These are phyloP conservation scores for Beris morrisii DNA, from an alignment of 2,888 invertebrate species.

Conservation along the genomic window DNA sequence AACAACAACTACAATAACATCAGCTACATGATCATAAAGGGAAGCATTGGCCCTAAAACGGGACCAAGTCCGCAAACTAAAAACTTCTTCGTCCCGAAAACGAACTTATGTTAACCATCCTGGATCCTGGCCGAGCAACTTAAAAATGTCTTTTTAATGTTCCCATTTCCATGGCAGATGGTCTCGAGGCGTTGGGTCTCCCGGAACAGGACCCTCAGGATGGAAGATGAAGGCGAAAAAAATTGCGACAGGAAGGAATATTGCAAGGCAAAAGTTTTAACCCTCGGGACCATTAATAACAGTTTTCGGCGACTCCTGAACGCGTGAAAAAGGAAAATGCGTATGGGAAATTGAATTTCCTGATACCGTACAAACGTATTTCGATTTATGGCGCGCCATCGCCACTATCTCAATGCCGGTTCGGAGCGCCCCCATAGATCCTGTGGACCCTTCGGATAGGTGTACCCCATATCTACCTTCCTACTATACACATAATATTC, in stretches of 20 bases:
- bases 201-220: constrained; percentile 8
- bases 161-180: constrained; percentile 1
- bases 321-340: constrained; percentile 23
- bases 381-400: no score
- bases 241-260: constrained; percentile 2
- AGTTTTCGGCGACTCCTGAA: constrained; percentile 18
- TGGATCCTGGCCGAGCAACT: constrained; percentile 27
- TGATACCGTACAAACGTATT: no score
- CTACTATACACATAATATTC: no score
- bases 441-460: no score
- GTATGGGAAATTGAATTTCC: constrained; percentile 30
- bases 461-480: no score
- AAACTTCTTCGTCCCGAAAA: constrained; percentile 14
- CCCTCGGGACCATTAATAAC: constrained; percentile 36
- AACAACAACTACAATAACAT: not conserved
- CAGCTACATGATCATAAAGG: not conserved
- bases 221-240: not conserved
- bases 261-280: constrained; percentile 27
- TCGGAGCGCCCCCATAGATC: no score
- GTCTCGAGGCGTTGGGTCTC: not conserved
- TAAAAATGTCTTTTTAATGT: constrained; percentile 41
- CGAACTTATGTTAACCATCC: constrained; percentile 36
- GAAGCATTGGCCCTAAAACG: constrained; percentile 4
- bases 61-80: constrained; percentile 16
- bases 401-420: no score